Conservation (phyloP, 2,888 invertebrate species). For the Nomada fucata region DNA sequence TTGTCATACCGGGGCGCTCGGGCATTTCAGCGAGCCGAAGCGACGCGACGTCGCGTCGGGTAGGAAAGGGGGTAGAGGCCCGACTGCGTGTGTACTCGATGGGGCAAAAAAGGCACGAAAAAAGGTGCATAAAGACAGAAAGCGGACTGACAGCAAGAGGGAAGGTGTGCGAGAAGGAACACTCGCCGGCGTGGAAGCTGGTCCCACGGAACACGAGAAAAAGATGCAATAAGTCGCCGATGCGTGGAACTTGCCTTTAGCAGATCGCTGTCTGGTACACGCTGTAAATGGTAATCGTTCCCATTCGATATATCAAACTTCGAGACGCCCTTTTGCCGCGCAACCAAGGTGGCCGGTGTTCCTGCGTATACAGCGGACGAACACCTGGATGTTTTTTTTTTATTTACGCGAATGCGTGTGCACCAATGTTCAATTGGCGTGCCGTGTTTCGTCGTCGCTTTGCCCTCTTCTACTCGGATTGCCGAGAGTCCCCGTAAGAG, state of each 20-base stretch:
- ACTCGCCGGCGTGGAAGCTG: slow-evolving; percentile 25
- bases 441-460: slow-evolving; percentile 41
- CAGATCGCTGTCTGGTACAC: slow-evolving; percentile 47
- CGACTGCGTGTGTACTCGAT: slow-evolving; percentile 35
- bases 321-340: not conserved
- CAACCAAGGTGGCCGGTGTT: not conserved
- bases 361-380: not conserved
- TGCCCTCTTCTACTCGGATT: slow-evolving; percentile 18
- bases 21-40: slow-evolving; percentile 59
- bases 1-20: slow-evolving; percentile 50
- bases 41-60: not conserved
- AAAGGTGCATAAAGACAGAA: not conserved
- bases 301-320: slow-evolving; percentile 42
- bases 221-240: slow-evolving; percentile 15
- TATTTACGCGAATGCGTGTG: slow-evolving; percentile 47
- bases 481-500: slow-evolving; percentile 31
- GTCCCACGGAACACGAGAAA: slow-evolving; percentile 31
- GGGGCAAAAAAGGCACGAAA: slow-evolving; percentile 50
- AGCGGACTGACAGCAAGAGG: not conserved
- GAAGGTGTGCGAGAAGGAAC: not conserved
- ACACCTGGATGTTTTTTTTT: not conserved
- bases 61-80: not conserved
- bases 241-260: slow-evolving; percentile 39
- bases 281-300: slow-evolving; percentile 51
- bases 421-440: slow-evolving; percentile 25